phyloP scores from a whole-genome alignment of 2,797 vertebrate genomes.

The Lates japonicus region DNA sequence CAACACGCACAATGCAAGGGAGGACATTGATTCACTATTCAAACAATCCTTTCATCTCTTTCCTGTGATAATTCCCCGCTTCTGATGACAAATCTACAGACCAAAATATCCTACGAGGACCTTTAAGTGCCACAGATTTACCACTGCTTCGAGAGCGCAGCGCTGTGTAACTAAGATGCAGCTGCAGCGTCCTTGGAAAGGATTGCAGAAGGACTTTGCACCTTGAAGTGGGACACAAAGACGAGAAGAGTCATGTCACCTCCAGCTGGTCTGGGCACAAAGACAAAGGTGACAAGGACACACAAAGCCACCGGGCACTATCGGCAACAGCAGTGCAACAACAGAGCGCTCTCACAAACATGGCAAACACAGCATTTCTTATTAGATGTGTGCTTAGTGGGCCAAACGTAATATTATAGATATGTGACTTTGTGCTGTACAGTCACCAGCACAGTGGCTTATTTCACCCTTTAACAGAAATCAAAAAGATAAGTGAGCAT shows the following conservation, averaged over 20 bases:
- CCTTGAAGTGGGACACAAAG: conserved; percentile 80
- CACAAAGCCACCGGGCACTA: conserved; percentile 51
- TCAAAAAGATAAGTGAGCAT: background rate
- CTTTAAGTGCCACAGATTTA: conserved; percentile 75
- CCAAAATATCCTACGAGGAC: conserved; percentile 65
- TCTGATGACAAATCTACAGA: conserved; percentile 72
- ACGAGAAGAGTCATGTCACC: conserved; percentile 77
- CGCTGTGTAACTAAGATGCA: conserved; percentile 73
- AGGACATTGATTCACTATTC: conserved; percentile 65
- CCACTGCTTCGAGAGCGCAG: conserved; percentile 52
- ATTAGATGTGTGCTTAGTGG: conserved; percentile 26
- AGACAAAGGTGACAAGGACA: conserved; percentile 80
- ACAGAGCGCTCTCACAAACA: conserved; percentile 31
- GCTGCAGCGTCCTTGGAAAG: conserved; percentile 77
- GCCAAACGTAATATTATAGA: conserved; percentile 39
- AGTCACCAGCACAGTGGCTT: background rate
- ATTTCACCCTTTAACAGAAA: conserved; percentile 23
- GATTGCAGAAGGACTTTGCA: conserved; percentile 79
- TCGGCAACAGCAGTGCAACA: conserved; percentile 48
- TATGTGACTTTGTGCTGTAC: background rate
- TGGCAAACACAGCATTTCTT: conserved; percentile 53
- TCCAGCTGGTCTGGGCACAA: conserved; percentile 80
- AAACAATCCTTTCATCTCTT: conserved; percentile 74
- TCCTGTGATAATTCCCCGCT: conserved; percentile 67
- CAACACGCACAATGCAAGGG: conserved; percentile 57